Evolutionary conservation across 2,888 invertebrate species (phyloP), one percentile per base, ranked within the genome.

Genomic region (Agrotis ipsilon): DNA sequence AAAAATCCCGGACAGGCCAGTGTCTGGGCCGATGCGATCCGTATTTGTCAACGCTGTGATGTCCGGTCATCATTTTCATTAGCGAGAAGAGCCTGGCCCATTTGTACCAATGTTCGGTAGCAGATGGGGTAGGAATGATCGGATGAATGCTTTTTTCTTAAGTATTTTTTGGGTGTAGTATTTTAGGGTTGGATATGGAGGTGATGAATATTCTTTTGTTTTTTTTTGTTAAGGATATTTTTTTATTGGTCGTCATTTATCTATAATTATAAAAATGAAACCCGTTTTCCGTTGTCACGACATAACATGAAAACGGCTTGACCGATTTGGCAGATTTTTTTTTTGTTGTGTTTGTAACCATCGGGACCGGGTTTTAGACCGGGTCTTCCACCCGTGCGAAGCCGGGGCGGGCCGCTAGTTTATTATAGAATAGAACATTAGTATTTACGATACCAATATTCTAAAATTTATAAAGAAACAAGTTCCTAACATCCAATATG

Each of bases 51-150:
- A 79, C 77, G 76, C 74, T 32, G 72, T 81, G 91, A 89, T 88
- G 87, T 81, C 74, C 86, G 85, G 89, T 88, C 93, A 93, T 93
- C 92, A 89, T 89, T 93, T 90, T 94, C 93, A 93, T 94, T 94
- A 93, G 87, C 82, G 76, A 78, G 78, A 81, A 82, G 89, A 90
- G 90, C 83, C 81, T 82, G 79, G 80, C 78, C 87, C 91, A 94
- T 94, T 93, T 93, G 90, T 94, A 92, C 91, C 92, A 92, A 93
- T 94, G 92, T 90, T 86, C 79, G 74, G 77, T 81, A 82, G 88
- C 75, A 74, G 86, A 87, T 86, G 83, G 87, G 88, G 78, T 82
- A 77, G 77, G 68, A 79, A 62, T 72, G 64, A 62, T 66, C 72
- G 68, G 51, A 58, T 61, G 62, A 70, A 55, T 64, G 48, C 7